Conservation (phyloP, 2,113 vertebrate species). For the Apodemus speciosus region DNA sequence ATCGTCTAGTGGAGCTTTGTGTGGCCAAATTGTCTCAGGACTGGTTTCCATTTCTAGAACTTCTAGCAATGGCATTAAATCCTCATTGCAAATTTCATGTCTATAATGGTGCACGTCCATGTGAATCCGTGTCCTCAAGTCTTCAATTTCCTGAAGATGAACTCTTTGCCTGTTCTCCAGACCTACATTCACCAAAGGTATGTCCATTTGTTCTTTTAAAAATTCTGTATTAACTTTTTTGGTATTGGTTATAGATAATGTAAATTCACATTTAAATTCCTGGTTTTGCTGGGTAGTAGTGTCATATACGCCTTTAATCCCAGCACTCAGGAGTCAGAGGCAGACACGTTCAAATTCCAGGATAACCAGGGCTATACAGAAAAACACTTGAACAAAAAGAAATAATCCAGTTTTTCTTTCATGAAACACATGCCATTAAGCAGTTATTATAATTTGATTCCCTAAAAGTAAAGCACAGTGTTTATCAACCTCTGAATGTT, state of each 20-base stretch:
- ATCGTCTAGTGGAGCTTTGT: constrained; percentile 97
- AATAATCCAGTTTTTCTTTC: neutral
- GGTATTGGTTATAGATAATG: neutral
- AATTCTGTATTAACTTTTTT: constrained; percentile 19
- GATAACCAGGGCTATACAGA: no score
- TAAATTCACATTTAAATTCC: neutral
- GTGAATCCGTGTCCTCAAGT: constrained; percentile 96
- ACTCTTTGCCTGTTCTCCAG: constrained; percentile 96
- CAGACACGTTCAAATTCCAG: no score
- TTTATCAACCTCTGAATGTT: neutral
- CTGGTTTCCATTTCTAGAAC: constrained; percentile 99
- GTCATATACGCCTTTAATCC: no score
- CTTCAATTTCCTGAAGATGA: constrained; percentile 97
- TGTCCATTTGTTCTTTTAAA: constrained; percentile 71
- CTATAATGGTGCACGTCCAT: constrained; percentile 98
- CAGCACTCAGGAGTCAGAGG: neutral
- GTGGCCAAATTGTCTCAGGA: constrained; percentile 99
- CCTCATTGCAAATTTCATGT: constrained; percentile 99
- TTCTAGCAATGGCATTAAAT: constrained; percentile 99
- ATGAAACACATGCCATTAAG: neutral
- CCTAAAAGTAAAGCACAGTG: neutral
- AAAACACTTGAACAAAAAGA: neutral
- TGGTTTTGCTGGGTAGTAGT: neutral
- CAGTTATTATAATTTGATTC: neutral
- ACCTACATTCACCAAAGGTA: constrained; percentile 98